Evolutionary conservation across 2,888 invertebrate species (phyloP).

Genomic region (Liposcelis brunnea): DNA sequence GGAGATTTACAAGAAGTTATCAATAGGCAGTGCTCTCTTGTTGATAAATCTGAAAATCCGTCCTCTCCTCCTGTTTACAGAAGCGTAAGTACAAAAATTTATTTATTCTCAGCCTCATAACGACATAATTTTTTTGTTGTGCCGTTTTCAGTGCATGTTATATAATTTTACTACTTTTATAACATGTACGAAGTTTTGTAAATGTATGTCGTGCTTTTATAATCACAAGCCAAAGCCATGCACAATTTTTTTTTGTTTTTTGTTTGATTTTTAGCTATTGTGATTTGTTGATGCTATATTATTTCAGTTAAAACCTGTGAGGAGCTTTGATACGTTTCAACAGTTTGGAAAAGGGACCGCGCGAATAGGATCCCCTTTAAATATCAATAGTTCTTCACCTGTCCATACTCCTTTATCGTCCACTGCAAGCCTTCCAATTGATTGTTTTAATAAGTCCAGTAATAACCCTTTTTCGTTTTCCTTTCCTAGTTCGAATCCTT

Average conservation of each 20-base stretch:
- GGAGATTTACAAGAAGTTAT: slow-evolving; percentile 46
- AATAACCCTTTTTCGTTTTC: slow-evolving; percentile 11
- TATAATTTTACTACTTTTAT: too few relatives aligned
- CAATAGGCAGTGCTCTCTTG: slow-evolving; percentile 25
- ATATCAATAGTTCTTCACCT: slow-evolving; percentile 12
- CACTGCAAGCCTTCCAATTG: slow-evolving; percentile 21
- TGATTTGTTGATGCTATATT: slow-evolving; percentile 6
- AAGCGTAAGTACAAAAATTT: slow-evolving; percentile 17
- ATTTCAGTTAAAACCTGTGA: slow-evolving; percentile 40
- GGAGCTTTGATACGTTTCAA: slow-evolving; percentile 40
- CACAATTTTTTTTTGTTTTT: not conserved
- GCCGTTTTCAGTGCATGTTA: too few relatives aligned
- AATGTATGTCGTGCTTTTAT: too few relatives aligned
- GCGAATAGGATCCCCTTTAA: slow-evolving; percentile 20
- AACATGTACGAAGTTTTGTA: too few relatives aligned
- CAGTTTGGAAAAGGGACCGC: slow-evolving; percentile 23
- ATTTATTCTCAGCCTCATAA: too few relatives aligned
- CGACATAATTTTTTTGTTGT: too few relatives aligned
- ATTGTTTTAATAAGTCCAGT: slow-evolving; percentile 16
- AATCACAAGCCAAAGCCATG: too few relatives aligned
- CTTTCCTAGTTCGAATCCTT: slow-evolving; percentile 6
- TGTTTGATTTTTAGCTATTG: not conserved
- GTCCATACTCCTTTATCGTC: slow-evolving; percentile 17
- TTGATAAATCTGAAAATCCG: slow-evolving; percentile 22
- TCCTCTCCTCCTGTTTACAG: slow-evolving; percentile 42